phyloP scores from a whole-genome alignment of 2,888 invertebrate genomes.

The Pollenia angustigena region DNA sequence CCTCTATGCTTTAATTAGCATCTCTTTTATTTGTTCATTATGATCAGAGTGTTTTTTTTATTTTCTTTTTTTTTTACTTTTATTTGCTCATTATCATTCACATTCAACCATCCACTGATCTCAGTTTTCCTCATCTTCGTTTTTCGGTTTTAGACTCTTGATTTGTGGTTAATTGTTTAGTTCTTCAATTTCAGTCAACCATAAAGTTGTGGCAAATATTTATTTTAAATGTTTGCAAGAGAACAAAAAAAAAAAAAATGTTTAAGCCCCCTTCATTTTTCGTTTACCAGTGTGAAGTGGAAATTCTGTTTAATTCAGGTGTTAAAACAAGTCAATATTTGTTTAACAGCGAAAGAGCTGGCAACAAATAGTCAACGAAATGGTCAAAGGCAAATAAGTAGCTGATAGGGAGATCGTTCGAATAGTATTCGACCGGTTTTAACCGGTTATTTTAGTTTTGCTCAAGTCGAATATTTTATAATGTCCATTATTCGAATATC shows the following conservation, averaged over 20 bases:
- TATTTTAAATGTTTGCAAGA: constrained; percentile 43
- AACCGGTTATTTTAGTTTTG: no score
- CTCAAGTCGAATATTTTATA: no score
- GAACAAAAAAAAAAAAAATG: neutral
- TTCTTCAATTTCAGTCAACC: constrained; percentile 61
- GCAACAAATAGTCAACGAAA: neutral
- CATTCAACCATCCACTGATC: neutral
- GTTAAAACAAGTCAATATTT: constrained; percentile 74
- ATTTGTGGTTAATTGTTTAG: constrained; percentile 71
- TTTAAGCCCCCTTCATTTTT: constrained; percentile 12
- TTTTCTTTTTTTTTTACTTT: constrained; percentile 15
- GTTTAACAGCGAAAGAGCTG: constrained; percentile 54
- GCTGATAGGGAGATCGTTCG: no score
- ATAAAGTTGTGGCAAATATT: constrained; percentile 71
- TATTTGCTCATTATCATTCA: constrained; percentile 35
- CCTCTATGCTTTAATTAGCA: constrained; percentile 68
- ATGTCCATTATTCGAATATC: no score
- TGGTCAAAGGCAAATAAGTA: neutral
- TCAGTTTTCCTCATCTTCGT: neutral
- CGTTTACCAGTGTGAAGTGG: constrained; percentile 53
- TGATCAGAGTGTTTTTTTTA: neutral
- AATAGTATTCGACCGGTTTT: no score
- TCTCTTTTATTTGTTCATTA: constrained; percentile 61
- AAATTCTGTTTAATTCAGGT: constrained; percentile 73
- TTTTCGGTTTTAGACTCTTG: constrained; percentile 44